phyloP scores from a whole-genome alignment of 2,797 vertebrate genomes.

The Mallotus villosus region DNA sequence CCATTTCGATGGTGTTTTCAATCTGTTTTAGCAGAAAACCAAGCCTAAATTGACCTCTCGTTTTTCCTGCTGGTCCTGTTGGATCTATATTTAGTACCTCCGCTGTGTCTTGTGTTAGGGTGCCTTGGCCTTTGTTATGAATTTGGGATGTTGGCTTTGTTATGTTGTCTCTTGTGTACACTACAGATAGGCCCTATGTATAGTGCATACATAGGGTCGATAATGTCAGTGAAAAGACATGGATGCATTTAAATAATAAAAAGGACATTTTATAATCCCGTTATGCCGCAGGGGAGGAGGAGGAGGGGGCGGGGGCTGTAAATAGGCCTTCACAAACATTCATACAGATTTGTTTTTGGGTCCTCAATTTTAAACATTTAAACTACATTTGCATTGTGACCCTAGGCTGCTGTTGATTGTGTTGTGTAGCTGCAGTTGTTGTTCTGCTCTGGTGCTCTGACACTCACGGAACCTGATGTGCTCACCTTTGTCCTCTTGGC shows the following conservation, averaged over 20 bases:
- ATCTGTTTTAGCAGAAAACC: neutral
- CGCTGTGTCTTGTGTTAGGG: neutral
- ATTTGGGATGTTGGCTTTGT: conserved; percentile 2
- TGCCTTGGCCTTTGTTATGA: neutral
- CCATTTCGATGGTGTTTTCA: neutral
- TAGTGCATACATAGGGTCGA: neutral
- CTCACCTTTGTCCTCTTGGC: conserved; percentile 60
- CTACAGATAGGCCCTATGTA: conserved; percentile 4
- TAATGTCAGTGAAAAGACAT: too few relatives aligned
- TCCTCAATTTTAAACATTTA: too few relatives aligned
- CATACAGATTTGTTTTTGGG: too few relatives aligned
- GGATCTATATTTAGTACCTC: conserved; percentile 5
- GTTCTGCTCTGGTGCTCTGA: conserved; percentile 19
- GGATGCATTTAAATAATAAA: neutral
- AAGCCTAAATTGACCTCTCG: neutral
- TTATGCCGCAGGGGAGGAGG: conserved; percentile 22
- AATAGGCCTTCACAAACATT: too few relatives aligned
- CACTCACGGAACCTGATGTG: conserved; percentile 39
- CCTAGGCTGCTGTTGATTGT: too few relatives aligned
- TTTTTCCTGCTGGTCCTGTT: neutral
- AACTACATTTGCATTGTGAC: too few relatives aligned
- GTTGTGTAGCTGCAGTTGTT: conserved; percentile 3
- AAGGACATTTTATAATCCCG: neutral
- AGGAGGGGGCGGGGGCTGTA: neutral
- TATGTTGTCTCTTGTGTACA: conserved; percentile 1